phyloP scores from a whole-genome alignment of 2,888 invertebrate species.

The Diarsia rubi region DNA sequence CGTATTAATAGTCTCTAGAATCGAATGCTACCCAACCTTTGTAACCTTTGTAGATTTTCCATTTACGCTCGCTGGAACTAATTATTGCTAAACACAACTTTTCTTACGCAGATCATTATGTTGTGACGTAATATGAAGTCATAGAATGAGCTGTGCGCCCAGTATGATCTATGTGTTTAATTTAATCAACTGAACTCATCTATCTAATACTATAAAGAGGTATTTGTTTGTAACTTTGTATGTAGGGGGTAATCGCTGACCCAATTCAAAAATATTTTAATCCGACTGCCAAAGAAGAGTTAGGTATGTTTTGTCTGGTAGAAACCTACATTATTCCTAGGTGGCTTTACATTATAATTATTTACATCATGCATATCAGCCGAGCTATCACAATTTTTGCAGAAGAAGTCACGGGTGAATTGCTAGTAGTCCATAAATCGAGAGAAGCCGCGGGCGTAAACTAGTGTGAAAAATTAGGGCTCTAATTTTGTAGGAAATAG shows the following conservation, averaged over 20 bases:
- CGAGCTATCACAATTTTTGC: too few species aligned
- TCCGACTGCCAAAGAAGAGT: too few species aligned
- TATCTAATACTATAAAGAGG: background rate
- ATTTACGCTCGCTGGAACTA: background rate
- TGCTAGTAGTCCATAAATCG: background rate
- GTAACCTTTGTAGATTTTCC: conserved; percentile 23
- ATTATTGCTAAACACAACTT: conserved; percentile 3
- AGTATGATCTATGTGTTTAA: background rate
- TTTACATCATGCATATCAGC: too few species aligned
- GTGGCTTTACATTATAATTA: too few species aligned
- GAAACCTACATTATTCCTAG: too few species aligned
- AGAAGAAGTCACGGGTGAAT: too few species aligned
- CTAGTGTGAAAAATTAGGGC: background rate
- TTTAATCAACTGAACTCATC: background rate
- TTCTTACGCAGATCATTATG: background rate
- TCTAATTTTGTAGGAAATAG: background rate
- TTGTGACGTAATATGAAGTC: background rate
- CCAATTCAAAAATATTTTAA: too few species aligned
- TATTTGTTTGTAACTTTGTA: background rate
- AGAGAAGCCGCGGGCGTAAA: background rate
- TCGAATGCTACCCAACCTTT: conserved; percentile 15
- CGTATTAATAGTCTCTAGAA: conserved; percentile 1
- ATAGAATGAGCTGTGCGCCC: background rate
- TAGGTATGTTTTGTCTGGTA: too few species aligned
- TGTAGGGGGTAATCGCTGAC: too few species aligned